These are phyloP conservation scores for Orientallactaga bullata DNA, from an alignment of 2,113 vertebrate genomes.

Conservation along the genomic window DNA sequence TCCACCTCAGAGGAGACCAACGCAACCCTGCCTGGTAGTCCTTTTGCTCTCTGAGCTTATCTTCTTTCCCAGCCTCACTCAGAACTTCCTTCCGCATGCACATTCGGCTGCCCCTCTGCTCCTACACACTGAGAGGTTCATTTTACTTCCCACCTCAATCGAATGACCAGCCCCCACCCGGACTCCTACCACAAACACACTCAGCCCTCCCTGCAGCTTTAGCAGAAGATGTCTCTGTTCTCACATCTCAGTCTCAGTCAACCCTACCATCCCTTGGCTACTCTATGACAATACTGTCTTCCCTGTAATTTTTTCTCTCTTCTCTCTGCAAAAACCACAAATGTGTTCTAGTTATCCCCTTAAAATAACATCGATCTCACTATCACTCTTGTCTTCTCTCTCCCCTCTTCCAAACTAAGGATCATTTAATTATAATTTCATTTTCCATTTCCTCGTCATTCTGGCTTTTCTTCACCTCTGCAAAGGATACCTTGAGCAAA, in stretches of 20 bases:
- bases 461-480: neutral
- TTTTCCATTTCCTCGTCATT: neutral
- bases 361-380: neutral
- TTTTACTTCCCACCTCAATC: neutral
- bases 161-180: neutral
- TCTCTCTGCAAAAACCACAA: neutral
- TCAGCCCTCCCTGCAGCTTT: neutral
- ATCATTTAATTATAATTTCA: neutral
- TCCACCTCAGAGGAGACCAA: fast-evolving
- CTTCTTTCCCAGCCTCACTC: neutral
- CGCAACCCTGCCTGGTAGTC: neutral
- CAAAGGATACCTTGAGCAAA: neutral
- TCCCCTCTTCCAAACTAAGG: neutral
- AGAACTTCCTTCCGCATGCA: neutral
- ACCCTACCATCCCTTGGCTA: neutral
- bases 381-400: neutral
- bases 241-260: neutral
- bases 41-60: neutral
- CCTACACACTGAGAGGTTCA: neutral
- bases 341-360: neutral
- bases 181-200: neutral
- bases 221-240: too few species aligned
- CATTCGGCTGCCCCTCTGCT: neutral
- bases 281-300: neutral
- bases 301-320: neutral